These are phyloP conservation scores for Drosophila barbarae DNA, from an alignment of 2,888 invertebrate species.

Conservation along the genomic window DNA sequence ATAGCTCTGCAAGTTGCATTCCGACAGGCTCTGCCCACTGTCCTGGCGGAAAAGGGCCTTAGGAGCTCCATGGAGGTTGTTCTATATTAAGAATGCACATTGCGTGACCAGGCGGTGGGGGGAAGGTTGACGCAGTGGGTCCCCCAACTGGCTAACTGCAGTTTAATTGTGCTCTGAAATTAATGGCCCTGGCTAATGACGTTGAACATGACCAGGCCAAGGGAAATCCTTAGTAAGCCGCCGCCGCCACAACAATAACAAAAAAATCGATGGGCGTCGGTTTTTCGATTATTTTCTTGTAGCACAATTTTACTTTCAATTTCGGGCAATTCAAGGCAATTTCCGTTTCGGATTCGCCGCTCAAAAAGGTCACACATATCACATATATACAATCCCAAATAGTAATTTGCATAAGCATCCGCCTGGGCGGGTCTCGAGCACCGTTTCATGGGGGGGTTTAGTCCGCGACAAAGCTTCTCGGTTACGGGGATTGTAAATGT, in stretches of 20 bases:
- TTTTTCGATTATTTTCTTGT: not conserved
- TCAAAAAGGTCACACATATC: constrained; percentile 39
- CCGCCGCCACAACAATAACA: not conserved
- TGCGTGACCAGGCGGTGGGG: constrained; percentile 44
- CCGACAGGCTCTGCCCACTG: constrained; percentile 3
- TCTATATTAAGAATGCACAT: constrained; percentile 51
- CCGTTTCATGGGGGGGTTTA: constrained; percentile 18
- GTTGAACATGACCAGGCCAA: constrained; percentile 7
- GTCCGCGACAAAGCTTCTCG: constrained; percentile 25
- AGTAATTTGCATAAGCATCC: constrained; percentile 46
- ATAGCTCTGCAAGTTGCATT: not conserved
- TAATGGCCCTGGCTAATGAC: constrained; percentile 15
- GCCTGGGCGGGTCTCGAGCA: constrained; percentile 18
- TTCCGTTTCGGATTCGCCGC: constrained; percentile 40
- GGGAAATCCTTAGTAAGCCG: constrained; percentile 8
- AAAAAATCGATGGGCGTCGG: constrained; percentile 17
- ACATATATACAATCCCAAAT: constrained; percentile 15
- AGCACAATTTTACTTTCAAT: constrained; percentile 26
- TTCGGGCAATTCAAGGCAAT: constrained; percentile 39
- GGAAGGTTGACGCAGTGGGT: not conserved
- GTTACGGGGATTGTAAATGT: not conserved
- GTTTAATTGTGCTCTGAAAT: constrained; percentile 52
- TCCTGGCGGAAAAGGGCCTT: constrained; percentile 5
- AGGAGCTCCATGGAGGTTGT: not conserved
- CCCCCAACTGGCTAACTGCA: constrained; percentile 29